Evolutionary conservation across 1,140 invertebrate species (phyloP).

Genomic region (Trichomalopsis sarcophagae): DNA sequence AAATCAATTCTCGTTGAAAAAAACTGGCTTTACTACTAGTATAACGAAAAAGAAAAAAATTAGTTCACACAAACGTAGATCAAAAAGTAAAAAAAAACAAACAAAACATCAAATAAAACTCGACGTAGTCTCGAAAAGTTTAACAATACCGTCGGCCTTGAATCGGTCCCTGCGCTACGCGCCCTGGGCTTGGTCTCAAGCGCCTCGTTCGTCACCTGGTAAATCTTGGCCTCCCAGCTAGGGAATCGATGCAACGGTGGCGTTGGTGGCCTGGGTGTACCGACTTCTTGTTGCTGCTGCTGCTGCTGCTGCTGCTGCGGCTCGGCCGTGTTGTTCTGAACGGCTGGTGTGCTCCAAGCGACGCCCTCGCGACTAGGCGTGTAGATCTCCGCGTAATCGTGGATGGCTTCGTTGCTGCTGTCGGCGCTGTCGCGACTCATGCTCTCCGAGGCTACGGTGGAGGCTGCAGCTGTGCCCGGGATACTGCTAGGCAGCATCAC

Average conservation of each 20-base stretch:
- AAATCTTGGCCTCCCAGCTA: constrained; percentile 96
- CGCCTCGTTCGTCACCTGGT: constrained; percentile 77
- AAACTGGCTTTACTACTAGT: background rate
- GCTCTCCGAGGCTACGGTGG: constrained; percentile 10
- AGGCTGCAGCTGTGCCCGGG: background rate
- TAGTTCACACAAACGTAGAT: background rate
- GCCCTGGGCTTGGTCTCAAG: background rate
- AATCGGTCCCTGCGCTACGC: constrained; percentile 29
- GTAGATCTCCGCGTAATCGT: constrained; percentile 95
- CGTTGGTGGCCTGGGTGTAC: constrained; percentile 83
- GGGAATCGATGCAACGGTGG: constrained; percentile 92
- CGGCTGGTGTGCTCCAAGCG: constrained; percentile 70
- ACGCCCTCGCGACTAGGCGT: constrained; percentile 88
- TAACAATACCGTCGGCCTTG: background rate
- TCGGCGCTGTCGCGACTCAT: constrained; percentile 62
- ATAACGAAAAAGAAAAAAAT: background rate
- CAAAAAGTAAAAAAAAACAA: background rate
- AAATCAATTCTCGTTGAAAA: background rate
- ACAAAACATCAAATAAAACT: background rate
- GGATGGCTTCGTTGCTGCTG: constrained; percentile 80
- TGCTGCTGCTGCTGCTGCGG: background rate
- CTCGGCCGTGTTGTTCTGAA: constrained; percentile 11
- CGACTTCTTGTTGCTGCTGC: constrained; percentile 19
- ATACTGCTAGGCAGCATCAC: constrained; percentile 69
- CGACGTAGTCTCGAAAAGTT: background rate